Conservation (phyloP, 2,888 invertebrate species). For the Ariolimax columbianus region DNA sequence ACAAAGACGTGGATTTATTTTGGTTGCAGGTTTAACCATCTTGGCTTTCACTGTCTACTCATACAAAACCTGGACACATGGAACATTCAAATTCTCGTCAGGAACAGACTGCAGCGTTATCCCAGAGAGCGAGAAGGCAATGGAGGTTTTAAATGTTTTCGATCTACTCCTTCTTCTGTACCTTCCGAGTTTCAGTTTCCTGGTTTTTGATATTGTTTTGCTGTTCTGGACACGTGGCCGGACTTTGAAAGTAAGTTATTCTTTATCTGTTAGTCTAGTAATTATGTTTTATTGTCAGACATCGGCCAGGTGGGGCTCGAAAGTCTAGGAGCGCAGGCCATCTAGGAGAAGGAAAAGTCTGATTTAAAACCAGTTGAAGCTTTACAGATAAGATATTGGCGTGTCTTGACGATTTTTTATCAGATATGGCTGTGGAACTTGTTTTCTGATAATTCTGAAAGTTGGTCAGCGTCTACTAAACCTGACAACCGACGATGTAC, state of each 20-base stretch:
- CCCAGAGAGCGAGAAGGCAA: conserved; percentile 61
- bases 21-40: conserved; percentile 57
- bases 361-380: no score
- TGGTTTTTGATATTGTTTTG: conserved; percentile 57
- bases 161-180: conserved; percentile 63
- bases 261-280: no score
- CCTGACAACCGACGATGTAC: no score
- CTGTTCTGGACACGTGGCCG: not conserved
- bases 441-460: no score
- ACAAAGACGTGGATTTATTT: not conserved
- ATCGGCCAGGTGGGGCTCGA: no score
- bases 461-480: no score
- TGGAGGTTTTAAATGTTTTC: conserved; percentile 62
- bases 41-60: conserved; percentile 65
- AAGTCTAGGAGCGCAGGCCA: no score
- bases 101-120: conserved; percentile 61
- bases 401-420: no score
- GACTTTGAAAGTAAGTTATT: not conserved
- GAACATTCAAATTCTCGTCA: conserved; percentile 49
- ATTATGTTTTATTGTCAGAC: no score
- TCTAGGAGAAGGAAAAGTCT: no score
- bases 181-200: conserved; percentile 59
- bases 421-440: no score
- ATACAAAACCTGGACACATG: conserved; percentile 70
- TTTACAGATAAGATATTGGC: no score